Evolutionary conservation across 2,888 invertebrate species (phyloP).

Genomic region (Escarpia spicata): DNA sequence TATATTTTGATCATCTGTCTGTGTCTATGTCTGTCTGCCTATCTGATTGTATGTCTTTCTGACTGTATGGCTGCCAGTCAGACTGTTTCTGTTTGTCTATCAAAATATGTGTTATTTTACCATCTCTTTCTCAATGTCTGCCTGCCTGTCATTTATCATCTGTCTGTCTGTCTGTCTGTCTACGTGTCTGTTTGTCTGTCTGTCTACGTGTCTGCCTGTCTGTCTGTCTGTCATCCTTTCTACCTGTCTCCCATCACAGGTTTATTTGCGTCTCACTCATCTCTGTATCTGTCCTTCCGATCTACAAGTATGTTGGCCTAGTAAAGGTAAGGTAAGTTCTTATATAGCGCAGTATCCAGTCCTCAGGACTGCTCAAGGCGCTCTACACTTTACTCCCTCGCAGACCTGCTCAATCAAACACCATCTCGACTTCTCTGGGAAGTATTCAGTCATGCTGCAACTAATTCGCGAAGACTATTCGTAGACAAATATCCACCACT

Average conservation of each 20-base stretch:
- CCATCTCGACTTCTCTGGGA: too few species aligned
- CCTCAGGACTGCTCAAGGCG: too few species aligned
- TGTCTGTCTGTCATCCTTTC: background rate
- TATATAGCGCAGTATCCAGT: too few species aligned
- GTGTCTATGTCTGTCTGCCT: background rate
- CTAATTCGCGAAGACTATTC: too few species aligned
- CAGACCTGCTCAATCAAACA: too few species aligned
- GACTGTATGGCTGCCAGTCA: background rate
- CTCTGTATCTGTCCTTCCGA: background rate
- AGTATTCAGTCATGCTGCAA: too few species aligned
- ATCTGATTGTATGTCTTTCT: background rate
- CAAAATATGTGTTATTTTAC: background rate
- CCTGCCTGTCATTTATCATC: background rate
- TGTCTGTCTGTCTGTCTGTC: background rate
- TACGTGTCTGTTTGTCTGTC: background rate
- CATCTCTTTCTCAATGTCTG: background rate
- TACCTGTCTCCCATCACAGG: background rate
- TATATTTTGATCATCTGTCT: background rate
- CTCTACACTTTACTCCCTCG: too few species aligned
- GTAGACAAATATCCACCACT: too few species aligned
- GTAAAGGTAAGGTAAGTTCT: too few species aligned
- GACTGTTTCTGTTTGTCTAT: background rate
- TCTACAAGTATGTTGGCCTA: background rate
- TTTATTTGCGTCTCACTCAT: background rate
- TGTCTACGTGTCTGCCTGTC: background rate